A percentile compares a stretch with the other conserved stretches of the same genome.
Conservation (phyloP, 2,113 vertebrate species). For the Solea senegalensis region DNA sequence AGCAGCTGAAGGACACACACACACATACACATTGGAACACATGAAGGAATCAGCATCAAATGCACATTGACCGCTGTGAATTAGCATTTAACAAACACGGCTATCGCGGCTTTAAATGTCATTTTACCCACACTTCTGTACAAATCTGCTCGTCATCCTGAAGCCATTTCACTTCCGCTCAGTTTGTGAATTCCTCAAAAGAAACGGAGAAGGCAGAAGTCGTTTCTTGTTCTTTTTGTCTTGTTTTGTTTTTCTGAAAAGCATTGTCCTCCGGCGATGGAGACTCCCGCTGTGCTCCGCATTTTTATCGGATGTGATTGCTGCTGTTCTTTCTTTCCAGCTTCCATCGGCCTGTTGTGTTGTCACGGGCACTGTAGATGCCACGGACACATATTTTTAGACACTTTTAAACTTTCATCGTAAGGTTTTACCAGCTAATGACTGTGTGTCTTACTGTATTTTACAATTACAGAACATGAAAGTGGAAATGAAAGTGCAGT, state of each 20-base stretch:
- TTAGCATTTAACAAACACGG: not conserved
- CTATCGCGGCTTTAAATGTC: conserved; percentile 9
- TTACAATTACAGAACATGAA: too few relatives aligned
- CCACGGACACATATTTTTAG: too few relatives aligned
- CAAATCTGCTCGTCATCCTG: conserved; percentile 17
- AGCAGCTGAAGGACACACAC: not conserved
- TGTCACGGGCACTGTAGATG: not conserved
- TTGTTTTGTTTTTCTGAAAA: not conserved
- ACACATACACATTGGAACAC: not conserved
- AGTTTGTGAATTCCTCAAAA: conserved; percentile 19
- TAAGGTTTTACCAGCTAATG: too few relatives aligned
- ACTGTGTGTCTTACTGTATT: too few relatives aligned
- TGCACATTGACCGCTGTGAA: conserved; percentile 8
- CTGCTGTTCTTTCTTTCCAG: not conserved
- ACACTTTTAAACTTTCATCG: too few relatives aligned
- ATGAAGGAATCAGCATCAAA: conserved; percentile 17
- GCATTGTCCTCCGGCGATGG: conserved; percentile 2
- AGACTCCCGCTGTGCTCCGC: conserved; percentile 34
- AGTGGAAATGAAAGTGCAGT: too few relatives aligned
- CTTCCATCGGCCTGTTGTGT: conserved; percentile 16
- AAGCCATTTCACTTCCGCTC: conserved; percentile 13
- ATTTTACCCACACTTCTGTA: not conserved
- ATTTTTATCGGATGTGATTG: conserved; percentile 8
- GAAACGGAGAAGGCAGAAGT: not conserved
- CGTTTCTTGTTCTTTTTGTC: not conserved